These are phyloP conservation scores for Sceloporus tristichus DNA, from an alignment of 2,113 vertebrate species.

Conservation along the genomic window DNA sequence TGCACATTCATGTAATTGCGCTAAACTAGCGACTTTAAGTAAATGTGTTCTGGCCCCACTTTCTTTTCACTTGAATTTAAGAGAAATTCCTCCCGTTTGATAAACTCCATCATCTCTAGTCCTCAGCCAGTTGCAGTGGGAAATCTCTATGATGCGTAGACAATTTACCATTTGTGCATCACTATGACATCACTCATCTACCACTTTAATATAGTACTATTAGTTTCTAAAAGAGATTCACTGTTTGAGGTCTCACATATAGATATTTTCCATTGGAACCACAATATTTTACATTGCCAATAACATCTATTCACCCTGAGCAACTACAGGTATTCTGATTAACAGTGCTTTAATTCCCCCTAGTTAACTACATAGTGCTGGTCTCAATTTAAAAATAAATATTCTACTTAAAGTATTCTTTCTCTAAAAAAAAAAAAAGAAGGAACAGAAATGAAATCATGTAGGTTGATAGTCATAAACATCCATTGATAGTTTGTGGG, in stretches of 20 bases:
- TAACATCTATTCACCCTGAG: not conserved
- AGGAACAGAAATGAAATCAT: not conserved
- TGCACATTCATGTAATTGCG: no score
- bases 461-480: not conserved
- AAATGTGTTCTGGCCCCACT: no score
- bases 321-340: not conserved
- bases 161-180: not conserved
- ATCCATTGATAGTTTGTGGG: not conserved
- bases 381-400: not conserved
- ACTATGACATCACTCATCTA: not conserved
- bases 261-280: not conserved
- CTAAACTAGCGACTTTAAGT: no score
- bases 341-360: not conserved
- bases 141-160: not conserved
- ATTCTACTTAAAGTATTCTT: not conserved
- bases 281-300: not conserved
- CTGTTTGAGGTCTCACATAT: not conserved
- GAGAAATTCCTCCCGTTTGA: no score
- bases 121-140: no score
- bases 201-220: not conserved
- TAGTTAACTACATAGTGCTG: not conserved
- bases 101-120: not conserved
- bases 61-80: no score
- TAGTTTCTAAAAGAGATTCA: not conserved
- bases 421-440: not conserved